Evolutionary conservation across 1,140 invertebrate genomes (phyloP), one percentile per base, ranked within the genome.

Genomic region (Diuraphis noxia): DNA sequence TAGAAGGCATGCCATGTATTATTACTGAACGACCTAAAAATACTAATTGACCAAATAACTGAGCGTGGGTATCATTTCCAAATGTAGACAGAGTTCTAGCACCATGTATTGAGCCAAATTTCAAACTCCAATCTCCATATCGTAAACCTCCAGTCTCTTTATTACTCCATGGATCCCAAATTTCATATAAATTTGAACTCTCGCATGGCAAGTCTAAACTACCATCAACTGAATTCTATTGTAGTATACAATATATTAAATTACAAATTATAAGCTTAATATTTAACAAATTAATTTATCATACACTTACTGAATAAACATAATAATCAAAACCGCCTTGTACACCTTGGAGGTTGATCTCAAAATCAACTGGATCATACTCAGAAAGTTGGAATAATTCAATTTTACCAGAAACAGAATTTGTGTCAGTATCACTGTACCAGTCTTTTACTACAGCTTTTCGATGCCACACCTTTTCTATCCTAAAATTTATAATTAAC

Each of bases 161-260:
- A 85, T 40, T 82, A 46, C 92, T 85, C 86, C 92, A 95, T 1
- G 98, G 98, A 94, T 98, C 98, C 95, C 96, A 98, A 77, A 96
- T 95, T 21, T 96, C 96, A 92, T 97, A 97, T 0, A 99, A 94
- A 0, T 97, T 96, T 5, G 96, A 96, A 52, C 94, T 95, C 93
- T 97, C 97, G 93, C 98, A 99, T 0, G 98, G 97, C 94, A 98
- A 98, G 92, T 97, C 96, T 92, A 98, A 94, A 93, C 97, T 96
- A 91, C 95, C 95, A 93, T 97, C 96, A 1, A 98, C 96, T 1
- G 97, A 96, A 3, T 96, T 96, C 97, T 98, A 93, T 25, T 93
- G 91, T 92, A 92, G 85, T 92, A 92, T 85, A 88, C n/a, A n/a
- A n/a, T 49, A 90, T 77, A 36, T n/a, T 56, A 40, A 90, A 72